phyloP scores from a whole-genome alignment of 2,888 invertebrate genomes.

The Tridacna gigas region DNA sequence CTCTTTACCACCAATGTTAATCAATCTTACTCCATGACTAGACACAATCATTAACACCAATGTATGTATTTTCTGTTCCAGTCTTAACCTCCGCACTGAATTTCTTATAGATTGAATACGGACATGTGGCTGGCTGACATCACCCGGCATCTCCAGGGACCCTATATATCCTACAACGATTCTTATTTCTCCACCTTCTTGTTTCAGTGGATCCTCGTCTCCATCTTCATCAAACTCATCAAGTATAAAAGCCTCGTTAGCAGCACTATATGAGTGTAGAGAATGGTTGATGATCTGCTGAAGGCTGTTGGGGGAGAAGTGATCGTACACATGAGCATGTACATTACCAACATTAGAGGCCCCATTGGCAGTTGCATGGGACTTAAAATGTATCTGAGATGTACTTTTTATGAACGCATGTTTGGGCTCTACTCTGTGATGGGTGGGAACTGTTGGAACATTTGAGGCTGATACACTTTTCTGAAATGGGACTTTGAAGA shows the following conservation, averaged over 20 bases:
- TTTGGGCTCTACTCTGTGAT: slow-evolving; percentile 67
- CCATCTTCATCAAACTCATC: slow-evolving; percentile 68
- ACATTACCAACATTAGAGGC: slow-evolving; percentile 31
- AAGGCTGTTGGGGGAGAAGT: slow-evolving; percentile 63
- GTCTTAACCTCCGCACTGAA: slow-evolving; percentile 94
- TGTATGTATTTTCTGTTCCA: slow-evolving; percentile 92
- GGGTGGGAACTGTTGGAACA: slow-evolving; percentile 53
- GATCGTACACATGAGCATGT: slow-evolving; percentile 60
- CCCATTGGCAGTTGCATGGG: slow-evolving; percentile 35
- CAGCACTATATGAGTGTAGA: slow-evolving; percentile 67
- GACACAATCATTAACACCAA: slow-evolving; percentile 94
- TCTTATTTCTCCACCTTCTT: slow-evolving; percentile 64
- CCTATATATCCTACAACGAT: slow-evolving; percentile 94
- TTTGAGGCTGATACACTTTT: slow-evolving; percentile 60
- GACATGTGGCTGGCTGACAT: slow-evolving; percentile 82
- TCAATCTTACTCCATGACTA: slow-evolving; percentile 90
- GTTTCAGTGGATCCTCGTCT: slow-evolving; percentile 62
- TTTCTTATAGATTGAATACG: slow-evolving; percentile 91
- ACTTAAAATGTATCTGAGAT: slow-evolving; percentile 59
- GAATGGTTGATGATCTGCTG: slow-evolving; percentile 67
- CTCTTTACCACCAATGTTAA: slow-evolving; percentile 91
- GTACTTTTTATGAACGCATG: slow-evolving; percentile 72
- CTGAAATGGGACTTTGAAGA: slow-evolving; percentile 64
- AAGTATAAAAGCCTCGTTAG: slow-evolving; percentile 72
- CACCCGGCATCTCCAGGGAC: slow-evolving; percentile 95